Evolutionary conservation across 2,797 vertebrate genomes (phyloP).

Genomic region (Chromobotia macracanthus): DNA sequence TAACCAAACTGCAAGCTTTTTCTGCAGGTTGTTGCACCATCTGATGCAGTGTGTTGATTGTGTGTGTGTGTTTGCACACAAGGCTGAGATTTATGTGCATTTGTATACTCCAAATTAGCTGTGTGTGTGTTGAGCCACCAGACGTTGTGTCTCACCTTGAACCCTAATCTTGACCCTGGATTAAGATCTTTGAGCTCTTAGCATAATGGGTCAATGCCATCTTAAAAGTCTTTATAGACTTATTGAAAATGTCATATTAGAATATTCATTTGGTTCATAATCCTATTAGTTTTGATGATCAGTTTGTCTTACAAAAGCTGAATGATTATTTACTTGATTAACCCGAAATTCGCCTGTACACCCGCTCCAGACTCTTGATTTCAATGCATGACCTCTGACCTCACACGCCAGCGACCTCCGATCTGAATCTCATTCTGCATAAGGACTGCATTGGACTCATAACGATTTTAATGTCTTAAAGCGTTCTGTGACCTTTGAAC

Average conservation of each 20-base stretch:
- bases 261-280: background rate
- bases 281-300: background rate
- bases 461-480: constrained; percentile 23
- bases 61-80: background rate
- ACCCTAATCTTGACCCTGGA: background rate
- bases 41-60: no score
- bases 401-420: constrained; percentile 4
- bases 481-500: constrained; percentile 31
- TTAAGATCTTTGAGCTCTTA: background rate
- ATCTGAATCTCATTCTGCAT: constrained; percentile 39
- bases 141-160: background rate
- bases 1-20: constrained; percentile 3
- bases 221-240: background rate
- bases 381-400: constrained; percentile 15
- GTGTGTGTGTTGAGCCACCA: background rate
- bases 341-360: background rate
- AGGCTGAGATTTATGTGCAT: background rate
- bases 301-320: background rate
- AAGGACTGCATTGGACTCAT: constrained; percentile 22
- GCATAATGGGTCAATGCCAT: background rate
- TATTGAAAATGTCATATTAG: background rate
- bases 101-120: background rate
- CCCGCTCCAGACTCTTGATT: background rate
- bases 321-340: background rate
- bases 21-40: background rate